A percentile compares a stretch with the other conserved stretches of the same genome.
Evolutionary conservation across 2,797 vertebrate species (phyloP).

Genomic region (Mormyrops boulengeri): DNA sequence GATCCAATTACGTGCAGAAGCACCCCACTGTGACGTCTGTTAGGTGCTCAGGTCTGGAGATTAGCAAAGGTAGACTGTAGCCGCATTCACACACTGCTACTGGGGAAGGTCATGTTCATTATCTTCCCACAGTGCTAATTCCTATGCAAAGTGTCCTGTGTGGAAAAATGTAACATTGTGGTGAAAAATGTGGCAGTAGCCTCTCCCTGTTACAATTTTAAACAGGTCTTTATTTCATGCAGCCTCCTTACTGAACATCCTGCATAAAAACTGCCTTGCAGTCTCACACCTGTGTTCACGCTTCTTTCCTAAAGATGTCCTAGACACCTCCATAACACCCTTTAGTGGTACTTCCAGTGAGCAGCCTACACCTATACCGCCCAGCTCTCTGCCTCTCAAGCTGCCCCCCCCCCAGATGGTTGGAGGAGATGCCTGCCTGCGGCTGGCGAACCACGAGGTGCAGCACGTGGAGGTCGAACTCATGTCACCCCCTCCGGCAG

Average conservation of each 20-base stretch:
- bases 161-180: background rate
- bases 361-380: slow-evolving; percentile 38
- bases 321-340: slow-evolving; percentile 32
- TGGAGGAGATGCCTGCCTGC: slow-evolving; percentile 9
- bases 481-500: slow-evolving; percentile 46
- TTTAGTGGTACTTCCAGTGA: slow-evolving; percentile 35
- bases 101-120: background rate
- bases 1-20: slow-evolving; percentile 49
- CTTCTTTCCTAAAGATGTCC: slow-evolving; percentile 28
- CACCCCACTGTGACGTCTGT: background rate
- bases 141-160: background rate
- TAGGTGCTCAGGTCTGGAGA: background rate
- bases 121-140: background rate
- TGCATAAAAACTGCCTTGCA: background rate
- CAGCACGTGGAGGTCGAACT: slow-evolving; percentile 72
- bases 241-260: background rate
- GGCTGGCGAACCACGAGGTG: slow-evolving; percentile 51
- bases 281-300: background rate
- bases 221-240: background rate
- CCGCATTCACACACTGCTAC: background rate
- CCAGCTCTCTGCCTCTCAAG: slow-evolving; percentile 37
- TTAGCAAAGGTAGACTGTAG: background rate
- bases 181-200: background rate
- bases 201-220: background rate
- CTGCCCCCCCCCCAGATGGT: slow-evolving; percentile 32